Percentiles rank a stretch among this genome's conserved stretches.
phyloP scores from a whole-genome alignment of 2,888 invertebrate genomes.

The Allacma fusca region DNA sequence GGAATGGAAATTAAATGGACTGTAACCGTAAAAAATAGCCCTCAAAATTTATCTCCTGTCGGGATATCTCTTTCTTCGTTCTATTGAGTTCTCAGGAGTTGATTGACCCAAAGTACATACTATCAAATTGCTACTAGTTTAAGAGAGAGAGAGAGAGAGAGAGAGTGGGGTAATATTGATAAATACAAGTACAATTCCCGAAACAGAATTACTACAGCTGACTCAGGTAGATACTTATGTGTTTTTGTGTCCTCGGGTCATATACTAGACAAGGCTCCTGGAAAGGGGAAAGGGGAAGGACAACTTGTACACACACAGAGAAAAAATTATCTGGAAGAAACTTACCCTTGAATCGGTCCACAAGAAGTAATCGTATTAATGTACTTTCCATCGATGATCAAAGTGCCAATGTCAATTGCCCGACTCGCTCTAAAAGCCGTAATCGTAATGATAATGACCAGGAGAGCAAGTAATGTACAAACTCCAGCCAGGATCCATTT shows the following conservation, averaged over 20 bases:
- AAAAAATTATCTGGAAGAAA: too few relatives aligned
- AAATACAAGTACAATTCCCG: too few relatives aligned
- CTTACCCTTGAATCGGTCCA: conserved; percentile 80
- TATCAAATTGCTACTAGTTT: not conserved
- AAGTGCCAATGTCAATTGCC: conserved; percentile 48
- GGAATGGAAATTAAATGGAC: conserved; percentile 25
- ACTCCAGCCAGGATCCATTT: conserved; percentile 44
- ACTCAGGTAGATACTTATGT: too few relatives aligned
- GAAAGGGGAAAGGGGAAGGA: not conserved
- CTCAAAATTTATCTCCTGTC: not conserved
- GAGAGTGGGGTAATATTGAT: too few relatives aligned
- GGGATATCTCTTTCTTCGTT: not conserved
- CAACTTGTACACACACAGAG: too few relatives aligned
- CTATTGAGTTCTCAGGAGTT: not conserved
- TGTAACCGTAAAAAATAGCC: conserved; percentile 3
- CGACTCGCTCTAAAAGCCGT: conserved; percentile 42
- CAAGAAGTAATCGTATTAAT: conserved; percentile 79
- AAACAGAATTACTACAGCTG: too few relatives aligned
- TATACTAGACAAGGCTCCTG: too few relatives aligned
- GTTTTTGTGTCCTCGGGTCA: too few relatives aligned
- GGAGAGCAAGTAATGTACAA: conserved; percentile 42
- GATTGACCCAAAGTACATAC: not conserved
- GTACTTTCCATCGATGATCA: conserved; percentile 73
- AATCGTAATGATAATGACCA: conserved; percentile 45
- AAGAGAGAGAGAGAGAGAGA: too few relatives aligned